These are phyloP conservation scores for Dasysyrphus tricinctus DNA, from an alignment of 2,888 invertebrate species.

Conservation along the genomic window DNA sequence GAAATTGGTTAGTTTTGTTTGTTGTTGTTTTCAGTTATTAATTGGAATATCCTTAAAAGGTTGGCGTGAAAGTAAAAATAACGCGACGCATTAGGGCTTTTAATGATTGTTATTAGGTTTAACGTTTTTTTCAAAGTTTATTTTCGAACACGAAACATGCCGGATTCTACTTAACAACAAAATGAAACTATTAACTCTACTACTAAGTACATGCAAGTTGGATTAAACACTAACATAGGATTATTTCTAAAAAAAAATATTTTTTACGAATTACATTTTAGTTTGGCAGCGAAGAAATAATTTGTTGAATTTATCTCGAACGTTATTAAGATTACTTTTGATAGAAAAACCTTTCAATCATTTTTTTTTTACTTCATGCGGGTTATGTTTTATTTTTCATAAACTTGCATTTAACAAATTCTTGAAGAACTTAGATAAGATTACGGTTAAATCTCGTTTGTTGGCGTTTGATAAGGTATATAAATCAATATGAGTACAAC, in stretches of 20 bases:
- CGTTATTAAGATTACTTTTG: too few species aligned
- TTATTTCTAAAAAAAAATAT: background rate
- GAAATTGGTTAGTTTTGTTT: constrained; percentile 48
- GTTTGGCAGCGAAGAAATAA: background rate
- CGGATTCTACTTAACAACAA: constrained; percentile 7
- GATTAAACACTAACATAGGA: background rate
- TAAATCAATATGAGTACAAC: too few species aligned
- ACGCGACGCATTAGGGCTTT: constrained; percentile 28
- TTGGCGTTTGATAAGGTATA: too few species aligned
- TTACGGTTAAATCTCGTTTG: too few species aligned
- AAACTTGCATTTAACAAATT: too few species aligned
- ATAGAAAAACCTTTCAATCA: too few species aligned
- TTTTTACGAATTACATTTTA: background rate
- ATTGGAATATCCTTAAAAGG: constrained; percentile 58
- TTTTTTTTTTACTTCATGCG: too few species aligned
- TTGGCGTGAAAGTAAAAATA: constrained; percentile 69
- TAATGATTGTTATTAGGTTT: background rate
- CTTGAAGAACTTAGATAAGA: too few species aligned
- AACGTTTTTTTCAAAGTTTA: background rate
- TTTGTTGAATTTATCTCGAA: too few species aligned
- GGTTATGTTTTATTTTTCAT: too few species aligned
- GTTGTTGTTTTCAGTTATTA: constrained; percentile 59
- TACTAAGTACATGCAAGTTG: constrained; percentile 43
- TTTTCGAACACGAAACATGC: constrained; percentile 52
- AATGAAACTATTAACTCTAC: background rate